phyloP scores from a whole-genome alignment of 2,113 vertebrate genomes.

The Panurus biarmicus region DNA sequence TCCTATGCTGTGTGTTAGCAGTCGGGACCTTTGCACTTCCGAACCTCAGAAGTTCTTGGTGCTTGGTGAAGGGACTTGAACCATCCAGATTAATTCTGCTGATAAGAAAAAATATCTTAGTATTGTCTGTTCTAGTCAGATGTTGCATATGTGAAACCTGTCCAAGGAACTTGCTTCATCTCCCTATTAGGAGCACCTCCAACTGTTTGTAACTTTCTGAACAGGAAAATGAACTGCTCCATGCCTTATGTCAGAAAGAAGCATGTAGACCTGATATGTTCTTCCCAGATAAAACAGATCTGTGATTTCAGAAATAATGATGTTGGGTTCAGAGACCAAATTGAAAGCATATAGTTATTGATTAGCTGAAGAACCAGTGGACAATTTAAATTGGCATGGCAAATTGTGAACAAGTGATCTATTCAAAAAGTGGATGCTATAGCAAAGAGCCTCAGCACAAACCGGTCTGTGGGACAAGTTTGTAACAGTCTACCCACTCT shows the following conservation, averaged over 20 bases:
- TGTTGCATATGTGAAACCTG: neutral
- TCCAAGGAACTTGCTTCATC: neutral
- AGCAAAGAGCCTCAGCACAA: neutral
- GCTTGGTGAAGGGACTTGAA: neutral
- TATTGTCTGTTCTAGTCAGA: neutral
- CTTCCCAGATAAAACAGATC: neutral
- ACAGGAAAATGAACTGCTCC: neutral
- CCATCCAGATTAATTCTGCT: neutral
- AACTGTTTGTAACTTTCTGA: neutral
- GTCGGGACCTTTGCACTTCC: neutral
- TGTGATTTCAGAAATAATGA: neutral
- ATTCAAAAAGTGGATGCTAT: neutral
- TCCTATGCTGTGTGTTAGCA: neutral
- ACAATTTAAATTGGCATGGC: neutral
- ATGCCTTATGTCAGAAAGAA: neutral
- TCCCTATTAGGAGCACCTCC: neutral
- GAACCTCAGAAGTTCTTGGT: neutral
- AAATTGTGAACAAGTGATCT: neutral
- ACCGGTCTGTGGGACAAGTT: neutral
- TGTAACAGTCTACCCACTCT: neutral
- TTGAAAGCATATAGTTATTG: accelerated
- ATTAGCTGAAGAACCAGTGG: neutral
- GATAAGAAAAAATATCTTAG: neutral
- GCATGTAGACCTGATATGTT: neutral
- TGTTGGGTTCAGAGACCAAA: neutral